Conservation (phyloP, 2,797 vertebrate genomes). For the Cyprinodon diabolis region DNA sequence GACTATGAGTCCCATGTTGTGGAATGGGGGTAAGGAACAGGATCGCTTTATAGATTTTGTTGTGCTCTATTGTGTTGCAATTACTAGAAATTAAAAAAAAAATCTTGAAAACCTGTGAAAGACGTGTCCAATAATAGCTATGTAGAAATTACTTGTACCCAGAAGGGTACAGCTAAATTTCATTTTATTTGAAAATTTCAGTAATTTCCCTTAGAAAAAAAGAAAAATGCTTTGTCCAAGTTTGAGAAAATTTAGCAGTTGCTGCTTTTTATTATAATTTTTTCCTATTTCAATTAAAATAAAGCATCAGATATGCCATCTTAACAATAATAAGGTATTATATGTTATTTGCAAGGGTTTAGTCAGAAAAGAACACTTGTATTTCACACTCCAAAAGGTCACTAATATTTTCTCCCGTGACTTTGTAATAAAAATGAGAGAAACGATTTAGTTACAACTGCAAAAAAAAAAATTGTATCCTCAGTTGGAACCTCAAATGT, state of each 20-base stretch:
- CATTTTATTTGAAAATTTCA: background rate
- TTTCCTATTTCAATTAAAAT: background rate
- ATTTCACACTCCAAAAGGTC: background rate
- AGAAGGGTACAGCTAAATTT: too few species aligned
- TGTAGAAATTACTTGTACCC: background rate
- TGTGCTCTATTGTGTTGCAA: background rate
- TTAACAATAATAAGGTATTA: background rate
- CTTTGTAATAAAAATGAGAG: background rate
- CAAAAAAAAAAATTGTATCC: too few species aligned
- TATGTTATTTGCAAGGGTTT: background rate
- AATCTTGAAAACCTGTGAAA: background rate
- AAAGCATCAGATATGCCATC: background rate
- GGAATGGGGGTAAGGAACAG: constrained; percentile 85
- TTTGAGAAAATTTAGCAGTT: background rate
- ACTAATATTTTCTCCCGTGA: background rate
- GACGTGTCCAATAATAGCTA: background rate
- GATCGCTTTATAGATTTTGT: background rate
- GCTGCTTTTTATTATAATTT: constrained; percentile 8
- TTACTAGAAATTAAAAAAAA: too few species aligned
- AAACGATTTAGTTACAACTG: too few species aligned
- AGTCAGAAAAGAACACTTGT: background rate
- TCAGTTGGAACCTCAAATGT: too few species aligned
- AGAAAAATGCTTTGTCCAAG: background rate
- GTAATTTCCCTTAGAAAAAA: background rate
- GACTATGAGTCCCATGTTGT: constrained; percentile 91